Base-by-base conservation (phyloP, 2,797 vertebrate species). In the Leptoclinus maculatus region DNA sequence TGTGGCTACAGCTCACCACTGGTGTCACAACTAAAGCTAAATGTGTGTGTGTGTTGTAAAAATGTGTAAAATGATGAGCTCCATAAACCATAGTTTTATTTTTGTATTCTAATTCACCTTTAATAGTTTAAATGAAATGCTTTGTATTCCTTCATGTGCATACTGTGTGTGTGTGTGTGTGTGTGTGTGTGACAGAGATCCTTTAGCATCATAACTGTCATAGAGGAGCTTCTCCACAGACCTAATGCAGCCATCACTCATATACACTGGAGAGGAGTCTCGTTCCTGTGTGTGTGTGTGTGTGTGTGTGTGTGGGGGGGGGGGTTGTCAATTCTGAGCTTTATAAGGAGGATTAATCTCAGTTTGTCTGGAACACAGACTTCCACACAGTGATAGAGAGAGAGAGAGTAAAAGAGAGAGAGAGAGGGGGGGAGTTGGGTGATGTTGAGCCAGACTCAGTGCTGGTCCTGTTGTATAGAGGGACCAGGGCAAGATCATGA, bases 181-280 rank as follows among this genome's bases (percentile, higher is more conserved):
- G 68, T 65, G 58, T n/a, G n/a, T n/a, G n/a, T n/a, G n/a, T n/a
- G n/a, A 34, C 57, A 66, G 47, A 80, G 72, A 77, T 87, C 78
- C 39, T 91, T 93, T 91, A 92, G 74, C 81, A 91, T 93, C 81
- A 88, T 92, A 90, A 91, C 80, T 91, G 87, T 92, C 90, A 91
- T n/a, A 69, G 70, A 75, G 36, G 73, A 86, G 76, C 68, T 87
- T 79, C 84, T 91, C 73, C 75, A 79, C 69, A 38, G 79, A 73
- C 81, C 69, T 90, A 93, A 91, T 92, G 91, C 79, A 85, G 72
- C 82, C 79, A 93, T 93, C 86, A 76, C 63, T 92, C 88, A 90
- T 82, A 82, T 2, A 74, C 62, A 74, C 77, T 87, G 80, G 66
- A 80, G 60, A 4, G 45, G 54, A 67, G 49, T 54, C 68, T 82